These are phyloP conservation scores for Camponotus fellah DNA, from an alignment of 2,888 invertebrate genomes.

Conservation along the genomic window DNA sequence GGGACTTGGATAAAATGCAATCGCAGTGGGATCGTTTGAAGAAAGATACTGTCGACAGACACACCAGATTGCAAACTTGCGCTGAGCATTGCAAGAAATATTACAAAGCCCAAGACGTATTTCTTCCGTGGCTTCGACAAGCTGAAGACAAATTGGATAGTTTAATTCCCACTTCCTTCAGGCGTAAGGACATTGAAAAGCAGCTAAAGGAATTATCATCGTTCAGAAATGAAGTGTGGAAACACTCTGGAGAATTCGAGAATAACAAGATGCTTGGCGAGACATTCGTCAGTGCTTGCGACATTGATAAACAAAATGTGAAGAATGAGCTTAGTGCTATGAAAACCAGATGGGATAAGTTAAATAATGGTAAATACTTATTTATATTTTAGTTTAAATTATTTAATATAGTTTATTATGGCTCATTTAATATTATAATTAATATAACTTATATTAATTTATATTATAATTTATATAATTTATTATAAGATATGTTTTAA, in stretches of 20 bases:
- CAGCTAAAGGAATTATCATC: conserved; percentile 95
- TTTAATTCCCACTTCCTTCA: conserved; percentile 93
- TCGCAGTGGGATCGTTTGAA: conserved; percentile 97
- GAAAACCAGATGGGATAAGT: conserved; percentile 96
- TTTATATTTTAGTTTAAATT: no score
- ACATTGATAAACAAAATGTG: conserved; percentile 96
- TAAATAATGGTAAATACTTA: conserved; percentile 91
- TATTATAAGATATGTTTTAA: background rate
- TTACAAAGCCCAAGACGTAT: conserved; percentile 93
- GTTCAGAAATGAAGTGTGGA: conserved; percentile 97
- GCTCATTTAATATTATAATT: no score
- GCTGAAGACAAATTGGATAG: conserved; percentile 94
- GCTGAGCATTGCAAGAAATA: conserved; percentile 96
- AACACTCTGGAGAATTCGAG: conserved; percentile 97
- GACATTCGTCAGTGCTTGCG: conserved; percentile 95
- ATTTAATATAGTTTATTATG: background rate
- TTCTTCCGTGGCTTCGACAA: conserved; percentile 95
- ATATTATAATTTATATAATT: no score
- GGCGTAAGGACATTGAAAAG: conserved; percentile 94
- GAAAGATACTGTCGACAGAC: conserved; percentile 94
- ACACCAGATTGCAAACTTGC: conserved; percentile 95
- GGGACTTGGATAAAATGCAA: conserved; percentile 95
- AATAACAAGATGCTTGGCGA: conserved; percentile 95
- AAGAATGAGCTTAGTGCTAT: conserved; percentile 93
- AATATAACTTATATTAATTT: no score